These are phyloP conservation scores for Clarias fuscus DNA, from an alignment of 2,797 vertebrate genomes.

Conservation along the genomic window DNA sequence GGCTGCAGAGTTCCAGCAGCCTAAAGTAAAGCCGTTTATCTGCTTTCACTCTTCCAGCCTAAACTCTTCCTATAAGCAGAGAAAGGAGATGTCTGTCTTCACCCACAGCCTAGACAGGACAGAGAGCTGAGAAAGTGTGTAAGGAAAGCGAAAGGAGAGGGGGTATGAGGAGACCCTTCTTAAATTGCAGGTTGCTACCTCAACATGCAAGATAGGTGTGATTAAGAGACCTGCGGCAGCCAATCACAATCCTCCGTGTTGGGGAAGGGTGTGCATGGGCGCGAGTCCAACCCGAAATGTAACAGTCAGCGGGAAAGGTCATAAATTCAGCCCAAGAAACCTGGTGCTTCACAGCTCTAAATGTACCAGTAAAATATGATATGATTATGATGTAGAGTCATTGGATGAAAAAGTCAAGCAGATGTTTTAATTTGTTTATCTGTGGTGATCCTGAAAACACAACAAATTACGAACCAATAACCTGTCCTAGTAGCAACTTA, in stretches of 20 bases:
- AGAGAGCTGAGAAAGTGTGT: conserved; percentile 27
- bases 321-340: conserved; percentile 45
- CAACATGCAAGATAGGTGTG: conserved; percentile 51
- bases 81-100: conserved; percentile 35
- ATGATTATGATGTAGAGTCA: conserved; percentile 18
- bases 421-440: conserved; percentile 21
- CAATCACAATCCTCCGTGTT: conserved; percentile 48
- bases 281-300: conserved; percentile 26
- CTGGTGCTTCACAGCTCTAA: conserved; percentile 39
- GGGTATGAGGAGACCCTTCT: conserved; percentile 40
- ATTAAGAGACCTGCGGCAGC: conserved; percentile 34
- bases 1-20: conserved; percentile 27
- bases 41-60: conserved; percentile 41
- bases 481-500: not conserved
- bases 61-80: conserved; percentile 36
- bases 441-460: not conserved
- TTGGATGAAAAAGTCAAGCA: not conserved
- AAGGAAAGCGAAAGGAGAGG: conserved; percentile 27
- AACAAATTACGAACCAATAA: not conserved
- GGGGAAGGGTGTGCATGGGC: conserved; percentile 21
- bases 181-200: conserved; percentile 54
- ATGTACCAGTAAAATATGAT: conserved; percentile 29
- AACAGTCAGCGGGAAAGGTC: conserved; percentile 38
- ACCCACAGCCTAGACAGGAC: conserved; percentile 5
- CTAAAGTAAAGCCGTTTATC: conserved; percentile 35